A percentile compares a stretch with the other conserved stretches of the same genome.
These are phyloP conservation scores for Hemiscyllium ocellatum DNA, from an alignment of 2,113 vertebrate species.

Conservation along the genomic window DNA sequence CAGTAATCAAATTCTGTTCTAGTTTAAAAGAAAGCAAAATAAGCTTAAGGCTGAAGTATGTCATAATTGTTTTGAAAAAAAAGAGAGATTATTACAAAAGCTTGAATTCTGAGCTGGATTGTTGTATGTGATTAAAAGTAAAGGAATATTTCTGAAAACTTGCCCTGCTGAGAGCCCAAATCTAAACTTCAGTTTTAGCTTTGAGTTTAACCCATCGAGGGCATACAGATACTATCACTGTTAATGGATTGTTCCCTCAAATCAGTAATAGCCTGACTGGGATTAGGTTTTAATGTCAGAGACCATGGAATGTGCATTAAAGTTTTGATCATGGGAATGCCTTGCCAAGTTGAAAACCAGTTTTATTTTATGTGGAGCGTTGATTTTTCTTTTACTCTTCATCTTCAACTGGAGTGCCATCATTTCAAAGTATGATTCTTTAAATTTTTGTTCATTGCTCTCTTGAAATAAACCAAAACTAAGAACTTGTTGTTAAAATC, in stretches of 20 bases:
- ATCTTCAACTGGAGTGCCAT: not conserved
- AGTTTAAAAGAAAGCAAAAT: not conserved
- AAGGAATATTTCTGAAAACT: not conserved
- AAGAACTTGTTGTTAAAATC: not conserved
- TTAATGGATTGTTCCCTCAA: not conserved
- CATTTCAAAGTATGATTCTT: not conserved
- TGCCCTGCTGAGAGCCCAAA: not conserved
- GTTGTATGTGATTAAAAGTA: constrained; percentile 6
- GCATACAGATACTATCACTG: too few species aligned
- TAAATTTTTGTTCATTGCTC: too few species aligned
- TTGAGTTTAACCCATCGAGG: not conserved
- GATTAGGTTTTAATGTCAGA: not conserved
- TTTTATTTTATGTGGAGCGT: not conserved
- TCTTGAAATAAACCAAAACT: not conserved
- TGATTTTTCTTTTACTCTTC: not conserved
- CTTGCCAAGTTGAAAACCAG: not conserved
- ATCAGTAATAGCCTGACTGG: not conserved
- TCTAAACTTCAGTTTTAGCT: constrained; percentile 1
- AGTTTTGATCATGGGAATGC: not conserved
- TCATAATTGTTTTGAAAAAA: too few species aligned
- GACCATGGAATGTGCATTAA: not conserved
- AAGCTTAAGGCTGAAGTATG: not conserved
- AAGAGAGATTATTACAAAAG: not conserved
- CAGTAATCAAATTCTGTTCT: not conserved
- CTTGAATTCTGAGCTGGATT: not conserved